Conservation (phyloP, 2,888 invertebrate genomes). For the Busseola fusca region DNA sequence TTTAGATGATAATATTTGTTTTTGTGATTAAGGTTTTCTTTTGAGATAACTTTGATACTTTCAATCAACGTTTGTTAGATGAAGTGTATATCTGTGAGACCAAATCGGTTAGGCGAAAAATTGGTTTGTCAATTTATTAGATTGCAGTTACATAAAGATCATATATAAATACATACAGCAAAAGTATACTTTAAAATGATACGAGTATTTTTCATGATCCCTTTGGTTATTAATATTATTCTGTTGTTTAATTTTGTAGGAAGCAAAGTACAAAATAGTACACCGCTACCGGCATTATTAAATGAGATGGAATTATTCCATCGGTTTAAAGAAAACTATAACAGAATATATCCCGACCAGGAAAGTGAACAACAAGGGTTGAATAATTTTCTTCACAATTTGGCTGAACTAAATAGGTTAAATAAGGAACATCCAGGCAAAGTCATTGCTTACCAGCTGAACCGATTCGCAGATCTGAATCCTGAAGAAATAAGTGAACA, state of each 20-base stretch:
- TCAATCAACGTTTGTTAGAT: conserved; percentile 7
- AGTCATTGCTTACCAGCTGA: conserved; percentile 68
- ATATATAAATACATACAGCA: background rate
- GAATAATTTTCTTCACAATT: conserved; percentile 70
- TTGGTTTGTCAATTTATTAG: background rate
- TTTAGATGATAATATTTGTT: conserved; percentile 51
- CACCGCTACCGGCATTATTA: too few species aligned
- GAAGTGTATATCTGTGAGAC: background rate
- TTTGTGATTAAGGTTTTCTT: conserved; percentile 35
- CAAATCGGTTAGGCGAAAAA: conserved; percentile 18
- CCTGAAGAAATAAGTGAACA: conserved; percentile 66
- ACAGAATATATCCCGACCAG: conserved; percentile 66
- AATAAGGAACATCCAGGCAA: conserved; percentile 65
- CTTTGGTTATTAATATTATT: conserved; percentile 7
- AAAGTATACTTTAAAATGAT: conserved; percentile 18
- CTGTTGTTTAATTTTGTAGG: background rate
- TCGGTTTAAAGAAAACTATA: conserved; percentile 69
- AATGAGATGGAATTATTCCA: conserved; percentile 62
- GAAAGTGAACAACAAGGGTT: conserved; percentile 64
- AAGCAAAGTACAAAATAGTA: background rate
- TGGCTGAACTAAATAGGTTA: conserved; percentile 65
- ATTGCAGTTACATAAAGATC: background rate
- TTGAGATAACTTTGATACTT: conserved; percentile 7
- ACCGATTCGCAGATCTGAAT: conserved; percentile 73
- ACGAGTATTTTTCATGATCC: background rate